A percentile compares a stretch with the other conserved stretches of the same genome.
Conservation (phyloP, 2,888 invertebrate species). For the Drosophila mimica region DNA sequence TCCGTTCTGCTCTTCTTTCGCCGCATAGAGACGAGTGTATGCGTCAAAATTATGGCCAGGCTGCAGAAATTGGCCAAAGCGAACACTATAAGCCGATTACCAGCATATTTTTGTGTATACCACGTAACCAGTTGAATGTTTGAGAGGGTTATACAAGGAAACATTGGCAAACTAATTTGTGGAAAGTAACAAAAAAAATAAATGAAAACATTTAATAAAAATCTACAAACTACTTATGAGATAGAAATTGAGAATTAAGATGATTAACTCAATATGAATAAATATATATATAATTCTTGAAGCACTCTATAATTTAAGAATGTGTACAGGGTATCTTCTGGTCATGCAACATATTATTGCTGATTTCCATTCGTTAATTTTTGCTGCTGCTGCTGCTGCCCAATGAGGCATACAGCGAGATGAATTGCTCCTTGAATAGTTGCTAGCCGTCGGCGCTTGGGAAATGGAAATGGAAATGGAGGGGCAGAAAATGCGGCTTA, state of each 20-base stretch:
- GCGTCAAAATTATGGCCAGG: conserved; percentile 60
- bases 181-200: not conserved
- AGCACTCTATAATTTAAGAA: not conserved
- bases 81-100: conserved; percentile 72
- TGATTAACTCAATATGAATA: not conserved
- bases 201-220: not conserved
- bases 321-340: not conserved
- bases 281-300: not conserved
- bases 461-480: not conserved
- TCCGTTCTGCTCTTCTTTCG: conserved; percentile 49
- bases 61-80: conserved; percentile 59
- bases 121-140: not conserved
- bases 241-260: not conserved
- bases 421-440: conserved; percentile 63
- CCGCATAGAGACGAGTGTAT: conserved; percentile 22
- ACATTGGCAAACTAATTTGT: not conserved
- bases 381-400: conserved; percentile 31
- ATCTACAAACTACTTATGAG: not conserved
- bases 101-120: conserved; percentile 55
- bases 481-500: conserved; percentile 4
- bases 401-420: conserved; percentile 54
- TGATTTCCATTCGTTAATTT: not conserved
- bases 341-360: not conserved
- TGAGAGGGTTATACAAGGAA: not conserved
- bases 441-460: conserved; percentile 5